These are phyloP conservation scores for Indri indri DNA, from an alignment of 2,113 vertebrate species.

Conservation along the genomic window DNA sequence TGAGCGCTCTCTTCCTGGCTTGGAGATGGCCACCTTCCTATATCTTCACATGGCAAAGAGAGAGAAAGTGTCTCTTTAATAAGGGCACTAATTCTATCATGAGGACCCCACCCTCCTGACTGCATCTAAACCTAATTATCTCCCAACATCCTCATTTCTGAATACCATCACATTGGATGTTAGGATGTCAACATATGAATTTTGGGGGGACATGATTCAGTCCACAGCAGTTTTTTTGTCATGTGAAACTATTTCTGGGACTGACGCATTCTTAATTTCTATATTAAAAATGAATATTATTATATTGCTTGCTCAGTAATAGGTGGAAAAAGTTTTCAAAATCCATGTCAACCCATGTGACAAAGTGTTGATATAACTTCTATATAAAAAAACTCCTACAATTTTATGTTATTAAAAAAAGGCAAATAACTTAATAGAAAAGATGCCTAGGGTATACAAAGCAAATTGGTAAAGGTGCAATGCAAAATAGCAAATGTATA, in stretches of 20 bases:
- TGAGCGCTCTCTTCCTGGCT: background rate
- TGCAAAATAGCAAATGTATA: background rate
- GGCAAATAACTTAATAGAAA: background rate
- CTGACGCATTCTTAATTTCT: background rate
- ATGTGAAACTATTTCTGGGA: background rate
- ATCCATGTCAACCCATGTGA: background rate
- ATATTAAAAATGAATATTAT: background rate
- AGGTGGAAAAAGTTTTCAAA: background rate
- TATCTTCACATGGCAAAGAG: background rate
- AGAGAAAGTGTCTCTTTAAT: background rate
- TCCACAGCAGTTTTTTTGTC: background rate
- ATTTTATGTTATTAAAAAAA: background rate
- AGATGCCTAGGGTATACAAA: background rate
- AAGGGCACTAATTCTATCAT: background rate
- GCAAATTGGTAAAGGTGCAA: background rate
- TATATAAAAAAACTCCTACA: background rate
- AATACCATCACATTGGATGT: background rate
- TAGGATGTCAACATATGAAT: background rate
- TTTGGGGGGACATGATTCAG: background rate
- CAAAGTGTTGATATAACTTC: background rate
- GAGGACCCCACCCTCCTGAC: background rate
- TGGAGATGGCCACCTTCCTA: background rate
- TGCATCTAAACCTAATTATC: background rate
- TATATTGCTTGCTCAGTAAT: background rate
- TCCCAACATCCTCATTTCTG: background rate